A percentile compares a stretch with the other conserved stretches of the same genome.
Conservation (phyloP, 2,888 invertebrate genomes). For the Drosophila fulvimacula region DNA sequence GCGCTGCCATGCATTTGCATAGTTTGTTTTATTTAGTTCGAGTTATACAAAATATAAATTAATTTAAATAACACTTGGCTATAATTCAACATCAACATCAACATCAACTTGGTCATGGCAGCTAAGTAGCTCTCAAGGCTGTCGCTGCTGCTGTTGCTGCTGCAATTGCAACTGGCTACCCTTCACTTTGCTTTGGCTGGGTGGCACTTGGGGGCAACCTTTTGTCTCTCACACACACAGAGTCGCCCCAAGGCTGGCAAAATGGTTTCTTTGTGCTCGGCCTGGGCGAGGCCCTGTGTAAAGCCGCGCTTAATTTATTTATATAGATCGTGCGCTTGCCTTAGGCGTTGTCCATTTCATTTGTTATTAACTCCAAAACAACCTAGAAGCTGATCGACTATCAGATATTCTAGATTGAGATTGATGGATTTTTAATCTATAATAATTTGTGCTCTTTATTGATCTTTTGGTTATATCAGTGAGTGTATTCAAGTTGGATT, state of each 20-base stretch:
- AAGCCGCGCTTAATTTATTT: conserved; percentile 68
- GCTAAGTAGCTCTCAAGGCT: conserved; percentile 57
- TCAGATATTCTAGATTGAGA: background rate
- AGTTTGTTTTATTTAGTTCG: conserved; percentile 74
- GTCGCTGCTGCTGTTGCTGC: conserved; percentile 49
- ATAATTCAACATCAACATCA: conserved; percentile 77
- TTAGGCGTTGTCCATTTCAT: conserved; percentile 77
- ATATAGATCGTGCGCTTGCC: conserved; percentile 78
- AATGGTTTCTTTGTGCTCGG: conserved; percentile 68
- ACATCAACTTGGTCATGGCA: conserved; percentile 61
- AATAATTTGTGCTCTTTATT: too few species aligned
- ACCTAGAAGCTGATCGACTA: background rate
- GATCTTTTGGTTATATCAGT: too few species aligned
- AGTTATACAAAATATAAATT: conserved; percentile 67
- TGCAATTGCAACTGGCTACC: conserved; percentile 68
- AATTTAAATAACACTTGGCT: conserved; percentile 75
- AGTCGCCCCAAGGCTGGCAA: conserved; percentile 65
- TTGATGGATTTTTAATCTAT: too few species aligned
- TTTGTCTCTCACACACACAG: conserved; percentile 37
- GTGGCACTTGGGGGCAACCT: conserved; percentile 41
- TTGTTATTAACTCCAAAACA: conserved; percentile 53
- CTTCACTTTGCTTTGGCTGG: conserved; percentile 66
- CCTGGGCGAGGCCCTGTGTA: conserved; percentile 68
- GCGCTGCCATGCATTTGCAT: conserved; percentile 65
- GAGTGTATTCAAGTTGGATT: too few species aligned